Percentiles rank a stretch among this genome's conserved stretches.
Evolutionary conservation across 2,113 vertebrate species (phyloP).

Genomic region (Albula glossodonta): DNA sequence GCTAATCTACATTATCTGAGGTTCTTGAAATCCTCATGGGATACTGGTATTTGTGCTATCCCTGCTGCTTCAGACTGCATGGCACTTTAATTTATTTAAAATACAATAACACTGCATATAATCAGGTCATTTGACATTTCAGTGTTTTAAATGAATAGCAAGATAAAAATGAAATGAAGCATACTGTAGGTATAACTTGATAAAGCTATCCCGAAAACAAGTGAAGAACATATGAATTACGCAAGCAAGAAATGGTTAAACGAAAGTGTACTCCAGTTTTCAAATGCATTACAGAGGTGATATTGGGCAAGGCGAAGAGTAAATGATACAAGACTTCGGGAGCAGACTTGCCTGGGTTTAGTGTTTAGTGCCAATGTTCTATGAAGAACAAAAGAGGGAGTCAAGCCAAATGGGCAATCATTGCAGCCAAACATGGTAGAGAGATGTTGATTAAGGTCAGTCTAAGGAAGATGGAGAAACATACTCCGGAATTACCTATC

Average conservation of each 20-base stretch:
- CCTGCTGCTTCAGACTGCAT: neutral
- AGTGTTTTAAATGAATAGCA: neutral
- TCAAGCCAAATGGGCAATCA: neutral
- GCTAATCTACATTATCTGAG: neutral
- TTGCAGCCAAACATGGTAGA: neutral
- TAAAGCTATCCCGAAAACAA: neutral
- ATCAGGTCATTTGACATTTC: neutral
- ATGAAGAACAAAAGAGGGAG: neutral
- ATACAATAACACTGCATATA: neutral
- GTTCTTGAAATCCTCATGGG: neutral
- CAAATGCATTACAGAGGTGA: conserved; percentile 2
- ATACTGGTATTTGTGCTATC: too few species aligned
- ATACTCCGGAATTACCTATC: conserved; percentile 3
- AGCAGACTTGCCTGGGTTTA: neutral
- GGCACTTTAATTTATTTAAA: neutral
- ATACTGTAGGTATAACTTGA: neutral
- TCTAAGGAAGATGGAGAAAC: neutral
- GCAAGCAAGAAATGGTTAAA: neutral
- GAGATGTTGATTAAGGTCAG: neutral
- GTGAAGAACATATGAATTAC: neutral
- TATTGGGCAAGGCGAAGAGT: neutral
- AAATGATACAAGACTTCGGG: neutral
- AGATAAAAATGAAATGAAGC: neutral
- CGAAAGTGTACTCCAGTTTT: neutral
- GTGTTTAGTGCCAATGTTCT: neutral